phyloP scores from a whole-genome alignment of 2,797 vertebrate species.

The Dryobates pubescens region DNA sequence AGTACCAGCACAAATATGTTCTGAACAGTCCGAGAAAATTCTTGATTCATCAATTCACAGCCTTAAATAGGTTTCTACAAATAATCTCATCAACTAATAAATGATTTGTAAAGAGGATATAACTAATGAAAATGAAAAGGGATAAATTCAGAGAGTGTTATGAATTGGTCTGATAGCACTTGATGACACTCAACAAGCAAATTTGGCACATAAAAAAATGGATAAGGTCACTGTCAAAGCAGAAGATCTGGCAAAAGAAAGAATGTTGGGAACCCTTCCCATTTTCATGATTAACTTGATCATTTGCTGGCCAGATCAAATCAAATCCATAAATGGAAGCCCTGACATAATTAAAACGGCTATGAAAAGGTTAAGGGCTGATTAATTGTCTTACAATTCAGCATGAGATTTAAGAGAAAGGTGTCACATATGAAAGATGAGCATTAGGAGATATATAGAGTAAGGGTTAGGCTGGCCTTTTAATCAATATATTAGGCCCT shows the following conservation, averaged over 20 bases:
- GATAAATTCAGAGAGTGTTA: neutral
- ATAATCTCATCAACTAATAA: neutral
- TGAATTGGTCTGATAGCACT: neutral
- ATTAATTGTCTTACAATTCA: conserved; percentile 19
- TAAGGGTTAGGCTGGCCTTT: neutral
- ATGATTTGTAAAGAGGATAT: neutral
- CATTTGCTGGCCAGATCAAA: neutral
- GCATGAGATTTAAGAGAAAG: neutral
- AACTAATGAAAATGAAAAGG: neutral
- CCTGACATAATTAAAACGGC: neutral
- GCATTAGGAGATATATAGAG: neutral
- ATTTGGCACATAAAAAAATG: neutral
- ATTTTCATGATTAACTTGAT: neutral
- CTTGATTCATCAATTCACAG: neutral
- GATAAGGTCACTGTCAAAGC: neutral
- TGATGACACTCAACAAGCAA: neutral
- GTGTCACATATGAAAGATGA: neutral
- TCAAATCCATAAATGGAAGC: neutral
- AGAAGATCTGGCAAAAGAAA: neutral
- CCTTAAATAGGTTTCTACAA: neutral
- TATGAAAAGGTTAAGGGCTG: conserved; percentile 19
- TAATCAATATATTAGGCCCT: neutral
- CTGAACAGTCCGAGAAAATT: neutral
- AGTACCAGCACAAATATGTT: neutral
- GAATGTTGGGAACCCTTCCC: neutral